Conservation (phyloP, 2,888 invertebrate genomes). For the Phortica magna region DNA sequence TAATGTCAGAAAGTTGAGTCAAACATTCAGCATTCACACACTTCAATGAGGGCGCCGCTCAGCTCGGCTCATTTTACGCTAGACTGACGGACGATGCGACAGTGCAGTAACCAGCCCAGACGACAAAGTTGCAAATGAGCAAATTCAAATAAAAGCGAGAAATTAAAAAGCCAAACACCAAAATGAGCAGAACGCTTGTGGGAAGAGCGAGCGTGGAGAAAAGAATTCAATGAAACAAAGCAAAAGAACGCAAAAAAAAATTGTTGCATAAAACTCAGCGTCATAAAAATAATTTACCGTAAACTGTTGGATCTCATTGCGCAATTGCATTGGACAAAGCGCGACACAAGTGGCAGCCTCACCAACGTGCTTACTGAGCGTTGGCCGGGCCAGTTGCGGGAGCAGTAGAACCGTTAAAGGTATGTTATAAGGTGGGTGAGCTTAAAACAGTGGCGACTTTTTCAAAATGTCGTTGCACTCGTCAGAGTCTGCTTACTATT, state of each 20-base stretch:
- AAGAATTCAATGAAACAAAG: background rate
- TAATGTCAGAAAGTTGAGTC: conserved; percentile 5
- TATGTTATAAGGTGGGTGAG: too few species aligned
- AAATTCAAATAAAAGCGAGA: conserved; percentile 20
- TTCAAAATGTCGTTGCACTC: conserved; percentile 52
- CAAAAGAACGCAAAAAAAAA: conserved; percentile 35
- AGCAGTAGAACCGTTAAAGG: background rate
- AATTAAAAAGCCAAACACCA: conserved; percentile 16
- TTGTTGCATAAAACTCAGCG: conserved; percentile 41
- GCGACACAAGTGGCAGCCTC: conserved; percentile 38
- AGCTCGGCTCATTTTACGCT: conserved; percentile 6
- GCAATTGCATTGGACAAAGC: conserved; percentile 32
- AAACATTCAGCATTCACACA: conserved; percentile 2
- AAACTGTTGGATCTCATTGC: conserved; percentile 53
- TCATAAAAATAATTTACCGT: conserved; percentile 56
- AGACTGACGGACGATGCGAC: conserved; percentile 11
- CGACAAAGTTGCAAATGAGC: conserved; percentile 24
- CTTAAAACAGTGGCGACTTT: background rate
- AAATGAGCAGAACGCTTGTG: conserved; percentile 11
- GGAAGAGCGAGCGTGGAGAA: background rate
- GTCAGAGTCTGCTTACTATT: background rate
- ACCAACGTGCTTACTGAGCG: background rate
- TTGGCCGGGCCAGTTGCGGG: conserved; percentile 28
- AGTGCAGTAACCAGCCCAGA: conserved; percentile 2
- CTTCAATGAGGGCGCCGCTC: conserved; percentile 5